These are phyloP conservation scores for Philopotamus ludificatus DNA, from an alignment of 1,140 invertebrate species.

Conservation along the genomic window DNA sequence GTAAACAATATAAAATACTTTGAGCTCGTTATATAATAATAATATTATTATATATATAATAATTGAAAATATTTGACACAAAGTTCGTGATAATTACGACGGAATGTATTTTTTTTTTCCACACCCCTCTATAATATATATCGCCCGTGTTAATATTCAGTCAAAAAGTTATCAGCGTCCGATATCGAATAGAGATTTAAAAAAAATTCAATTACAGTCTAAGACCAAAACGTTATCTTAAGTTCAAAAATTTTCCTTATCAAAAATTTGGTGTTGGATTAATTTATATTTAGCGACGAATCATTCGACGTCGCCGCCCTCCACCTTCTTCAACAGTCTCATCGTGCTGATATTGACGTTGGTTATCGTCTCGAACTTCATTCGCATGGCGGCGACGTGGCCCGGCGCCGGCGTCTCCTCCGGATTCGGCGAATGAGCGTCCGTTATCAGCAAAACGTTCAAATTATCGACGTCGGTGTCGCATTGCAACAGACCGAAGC, in stretches of 20 bases:
- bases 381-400: constrained; percentile 55
- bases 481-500: constrained; percentile 29
- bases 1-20: not conserved
- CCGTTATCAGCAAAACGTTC: constrained; percentile 14
- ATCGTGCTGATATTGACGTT: constrained; percentile 35
- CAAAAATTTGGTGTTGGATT: too few relatives aligned
- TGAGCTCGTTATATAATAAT: not conserved
- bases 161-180: too few relatives aligned
- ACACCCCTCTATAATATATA: not conserved
- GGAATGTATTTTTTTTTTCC: not conserved
- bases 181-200: too few relatives aligned
- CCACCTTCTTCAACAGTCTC: constrained; percentile 36
- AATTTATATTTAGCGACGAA: too few relatives aligned
- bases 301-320: too few relatives aligned
- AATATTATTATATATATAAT: too few relatives aligned
- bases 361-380: constrained; percentile 55
- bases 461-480: constrained; percentile 25
- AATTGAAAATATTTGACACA: not conserved
- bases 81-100: not conserved
- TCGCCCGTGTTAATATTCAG: not conserved
- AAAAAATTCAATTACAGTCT: too few relatives aligned
- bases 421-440: constrained; percentile 35
- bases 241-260: too few relatives aligned
- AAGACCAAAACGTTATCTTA: too few relatives aligned
- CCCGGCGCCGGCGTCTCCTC: constrained; percentile 44